Conservation (phyloP, 2,113 vertebrate species). For the Chaetodon auriga region DNA sequence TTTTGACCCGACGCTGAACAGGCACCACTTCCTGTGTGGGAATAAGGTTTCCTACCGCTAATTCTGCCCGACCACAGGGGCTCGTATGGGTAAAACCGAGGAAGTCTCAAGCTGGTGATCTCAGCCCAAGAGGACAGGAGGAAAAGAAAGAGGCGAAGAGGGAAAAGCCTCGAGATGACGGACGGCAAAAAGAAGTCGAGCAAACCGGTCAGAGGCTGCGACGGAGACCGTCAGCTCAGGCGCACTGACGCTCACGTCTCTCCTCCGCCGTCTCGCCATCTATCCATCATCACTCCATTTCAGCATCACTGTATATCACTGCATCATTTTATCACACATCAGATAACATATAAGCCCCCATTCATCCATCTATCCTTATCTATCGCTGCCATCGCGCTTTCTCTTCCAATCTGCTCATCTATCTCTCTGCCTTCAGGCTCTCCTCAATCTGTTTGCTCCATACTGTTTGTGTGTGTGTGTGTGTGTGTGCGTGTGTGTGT, state of each 20-base stretch:
- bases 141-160: neutral
- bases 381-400: constrained; percentile 39
- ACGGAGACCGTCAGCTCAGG: constrained; percentile 56
- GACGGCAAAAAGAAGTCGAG: constrained; percentile 9
- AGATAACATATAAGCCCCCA: constrained; percentile 49
- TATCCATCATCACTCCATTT: constrained; percentile 53
- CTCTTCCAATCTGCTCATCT: constrained; percentile 49
- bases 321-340: constrained; percentile 52
- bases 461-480: constrained; percentile 16
- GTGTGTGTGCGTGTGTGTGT: constrained; percentile 19
- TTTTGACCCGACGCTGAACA: constrained; percentile 3
- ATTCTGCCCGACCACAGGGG: constrained; percentile 24
- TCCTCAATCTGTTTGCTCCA: constrained; percentile 29
- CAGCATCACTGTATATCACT: constrained; percentile 51
- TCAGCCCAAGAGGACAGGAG: neutral
- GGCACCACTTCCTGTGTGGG: constrained; percentile 14
- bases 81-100: neutral
- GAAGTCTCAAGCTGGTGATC: constrained; percentile 15
- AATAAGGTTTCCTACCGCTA: constrained; percentile 12
- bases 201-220: constrained; percentile 33
- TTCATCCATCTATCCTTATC: constrained; percentile 55
- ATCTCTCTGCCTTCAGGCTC: constrained; percentile 44
- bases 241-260: constrained; percentile 31
- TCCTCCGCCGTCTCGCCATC: constrained; percentile 40
- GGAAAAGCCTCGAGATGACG: neutral